Evolutionary conservation across 2,113 vertebrate genomes (phyloP).

Genomic region (Helogale parvula): DNA sequence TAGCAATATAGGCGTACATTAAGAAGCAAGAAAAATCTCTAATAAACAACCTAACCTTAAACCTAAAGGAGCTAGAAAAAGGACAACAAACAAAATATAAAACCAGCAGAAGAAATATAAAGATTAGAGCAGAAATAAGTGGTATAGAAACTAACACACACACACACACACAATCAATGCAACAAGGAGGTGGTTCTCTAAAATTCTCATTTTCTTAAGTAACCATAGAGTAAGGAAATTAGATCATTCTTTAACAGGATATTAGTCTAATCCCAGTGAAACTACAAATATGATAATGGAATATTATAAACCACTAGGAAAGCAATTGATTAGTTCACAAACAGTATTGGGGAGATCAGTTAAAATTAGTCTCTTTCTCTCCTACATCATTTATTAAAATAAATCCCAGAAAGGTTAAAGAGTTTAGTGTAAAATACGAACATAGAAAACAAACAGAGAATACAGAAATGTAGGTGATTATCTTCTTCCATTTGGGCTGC

Average conservation of each 20-base stretch:
- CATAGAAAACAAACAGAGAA: background rate
- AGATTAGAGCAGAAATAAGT: background rate
- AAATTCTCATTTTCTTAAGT: background rate
- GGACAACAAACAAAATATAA: background rate
- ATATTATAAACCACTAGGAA: constrained; percentile 15
- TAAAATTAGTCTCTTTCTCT: background rate
- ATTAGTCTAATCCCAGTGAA: background rate
- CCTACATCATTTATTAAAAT: background rate
- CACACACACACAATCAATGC: background rate
- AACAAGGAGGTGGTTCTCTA: background rate
- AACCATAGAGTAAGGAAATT: background rate
- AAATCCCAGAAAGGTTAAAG: background rate
- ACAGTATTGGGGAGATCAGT: background rate
- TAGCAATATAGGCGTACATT: background rate
- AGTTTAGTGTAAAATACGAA: background rate
- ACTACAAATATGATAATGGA: background rate
- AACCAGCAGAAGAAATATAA: background rate
- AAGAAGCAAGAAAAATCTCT: background rate
- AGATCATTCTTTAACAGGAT: background rate
- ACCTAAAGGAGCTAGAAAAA: background rate
- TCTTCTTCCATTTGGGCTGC: background rate
- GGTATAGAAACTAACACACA: background rate
- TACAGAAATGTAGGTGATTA: background rate
- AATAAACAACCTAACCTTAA: background rate
- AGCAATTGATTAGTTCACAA: background rate